These are phyloP conservation scores for Chaetura pelagica DNA, from an alignment of 2,113 vertebrate species.

Conservation along the genomic window DNA sequence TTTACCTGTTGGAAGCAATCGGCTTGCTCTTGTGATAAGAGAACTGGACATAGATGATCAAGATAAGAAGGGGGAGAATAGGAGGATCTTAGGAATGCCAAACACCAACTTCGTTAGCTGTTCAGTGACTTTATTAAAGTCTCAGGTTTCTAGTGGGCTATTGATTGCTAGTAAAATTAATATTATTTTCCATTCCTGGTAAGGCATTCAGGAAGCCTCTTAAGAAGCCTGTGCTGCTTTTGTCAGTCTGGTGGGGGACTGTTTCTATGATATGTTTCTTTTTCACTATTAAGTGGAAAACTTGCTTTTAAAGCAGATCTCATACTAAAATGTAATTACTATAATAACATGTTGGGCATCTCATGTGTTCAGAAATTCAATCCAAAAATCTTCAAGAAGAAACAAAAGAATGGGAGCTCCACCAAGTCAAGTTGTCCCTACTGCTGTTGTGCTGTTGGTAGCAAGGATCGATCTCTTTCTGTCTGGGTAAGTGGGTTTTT, in stretches of 20 bases:
- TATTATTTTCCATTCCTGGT: background rate
- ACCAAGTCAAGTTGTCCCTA: constrained; percentile 93
- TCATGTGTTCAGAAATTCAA: constrained; percentile 91
- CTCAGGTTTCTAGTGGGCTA: background rate
- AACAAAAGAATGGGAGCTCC: constrained; percentile 96
- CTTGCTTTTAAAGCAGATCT: background rate
- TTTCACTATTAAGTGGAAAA: background rate
- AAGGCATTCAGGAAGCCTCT: background rate
- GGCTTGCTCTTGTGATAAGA: background rate
- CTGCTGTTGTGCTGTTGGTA: constrained; percentile 97
- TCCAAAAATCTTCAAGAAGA: constrained; percentile 99
- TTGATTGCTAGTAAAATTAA: background rate
- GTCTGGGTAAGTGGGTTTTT: constrained; percentile 88
- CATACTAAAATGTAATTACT: background rate
- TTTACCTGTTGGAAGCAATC: background rate
- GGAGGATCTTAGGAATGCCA: background rate
- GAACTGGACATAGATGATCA: background rate
- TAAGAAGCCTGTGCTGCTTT: background rate
- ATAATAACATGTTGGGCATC: background rate
- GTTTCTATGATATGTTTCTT: background rate
- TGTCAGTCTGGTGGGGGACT: background rate
- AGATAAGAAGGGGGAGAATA: background rate
- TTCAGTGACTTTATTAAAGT: background rate
- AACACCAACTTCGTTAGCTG: background rate
- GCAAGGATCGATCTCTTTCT: constrained; percentile 96